Evolutionary conservation across 2,113 vertebrate species (phyloP), one percentile per base, ranked within the genome.

Genomic region (Cynopterus brachyotis): DNA sequence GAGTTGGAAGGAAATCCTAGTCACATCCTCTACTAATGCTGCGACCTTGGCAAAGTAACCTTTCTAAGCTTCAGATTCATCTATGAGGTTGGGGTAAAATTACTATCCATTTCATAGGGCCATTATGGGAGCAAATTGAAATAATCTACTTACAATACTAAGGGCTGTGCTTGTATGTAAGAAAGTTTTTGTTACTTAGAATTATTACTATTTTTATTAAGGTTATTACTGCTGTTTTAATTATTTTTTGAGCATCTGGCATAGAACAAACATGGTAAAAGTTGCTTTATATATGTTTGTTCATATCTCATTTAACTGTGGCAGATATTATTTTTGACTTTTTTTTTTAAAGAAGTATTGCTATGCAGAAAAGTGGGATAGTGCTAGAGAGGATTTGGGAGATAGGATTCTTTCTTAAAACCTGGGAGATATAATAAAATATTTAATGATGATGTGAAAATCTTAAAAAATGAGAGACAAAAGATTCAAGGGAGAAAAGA

Each of bases 181-280:
- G 30, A 83, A 66, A n/a, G 60, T 47, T 50, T 66, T 15, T 78
- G 62, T 79, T 17, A 32, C 6, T 88, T 66, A 72, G 16, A 81
- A 57, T 94, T 82, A 84, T 50, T 57, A 35, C 7, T 35, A 59
- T 85, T 85, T 87, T 94, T 85, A 35, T 94, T 92, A n/a, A 9
- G 59, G 8, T 45, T 93, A 91, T 89, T 87, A 32, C 24, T 50
- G 72, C 15, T 47, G 26, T 59, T 80, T 40, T 40, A 60, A 16
- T 50, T 17, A 42, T 69, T 16, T 59, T 45, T 91, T 96, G 50
- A 84, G 28, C 30, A 95, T 60, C 13, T 91, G 66, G 4, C 35
- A 67, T 60, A 62, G 19, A 70, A 79, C 19, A 89, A 32, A 69
- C 10, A 35, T 64, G 20, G 42, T 55, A 30, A 69, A 91, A 83